Base-by-base conservation (phyloP, 2,888 invertebrate genomes). In the Eupeodes luniger region DNA sequence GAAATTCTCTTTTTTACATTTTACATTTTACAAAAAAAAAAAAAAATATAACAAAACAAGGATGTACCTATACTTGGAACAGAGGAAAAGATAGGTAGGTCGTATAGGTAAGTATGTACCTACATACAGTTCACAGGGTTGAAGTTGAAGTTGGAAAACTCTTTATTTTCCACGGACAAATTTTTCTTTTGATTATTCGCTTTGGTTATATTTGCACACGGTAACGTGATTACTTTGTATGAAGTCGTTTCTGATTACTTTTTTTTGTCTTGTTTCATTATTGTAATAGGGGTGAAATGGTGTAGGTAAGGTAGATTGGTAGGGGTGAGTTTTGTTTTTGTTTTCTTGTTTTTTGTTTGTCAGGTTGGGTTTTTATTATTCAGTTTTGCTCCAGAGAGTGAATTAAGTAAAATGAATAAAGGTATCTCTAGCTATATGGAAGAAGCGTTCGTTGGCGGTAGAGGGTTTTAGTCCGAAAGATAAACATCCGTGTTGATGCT, bases 401-500 rank as follows among this genome's bases (percentile, higher is more conserved):
- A 82, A 82, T 82, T 81, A 81, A 81, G 77, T 61, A 72, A 74
- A 67, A 81, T 57, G 78, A 86, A 86, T 64, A 16, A 74, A 78
- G 77, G 85, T 27, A 27, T 19, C 19, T 19, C 19, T 19, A 19
- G 19, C 19, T 19, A 19, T 2, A 27, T 27, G 2, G 2, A 27
- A 27, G 27, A 1, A 27, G 27, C 0, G 27, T 27, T 27, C 27
- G 27, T 27, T 2, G 27, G 27, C 27, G 3, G 27, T 61, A 69
- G 74, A 75, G 47, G 59, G 57, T 59, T 86, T 82, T 82, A 86
- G 82, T 86, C 86, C 57, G 75, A 82, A 86, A 86, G 86, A 86
- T 86, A 86, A 86, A 86, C 79, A 86, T 86, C 82, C 86, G 86
- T 79, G 86, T 86, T 86, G 86, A 86, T 82, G 86, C 75, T 86